These are phyloP conservation scores for Periphyllus acericola DNA, from an alignment of 2,888 invertebrate species.

Conservation along the genomic window DNA sequence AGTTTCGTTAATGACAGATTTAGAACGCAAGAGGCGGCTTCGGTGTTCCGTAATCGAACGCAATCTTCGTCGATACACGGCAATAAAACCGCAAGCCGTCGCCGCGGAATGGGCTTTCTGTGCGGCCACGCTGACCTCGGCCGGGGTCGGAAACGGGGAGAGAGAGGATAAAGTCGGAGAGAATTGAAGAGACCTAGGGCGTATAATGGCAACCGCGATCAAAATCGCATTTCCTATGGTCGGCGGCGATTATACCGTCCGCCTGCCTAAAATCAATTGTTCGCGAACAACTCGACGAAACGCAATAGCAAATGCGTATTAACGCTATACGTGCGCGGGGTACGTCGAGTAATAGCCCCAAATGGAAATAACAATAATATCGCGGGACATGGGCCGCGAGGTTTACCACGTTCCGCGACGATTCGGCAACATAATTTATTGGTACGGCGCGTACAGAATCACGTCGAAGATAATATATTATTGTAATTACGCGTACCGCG, in stretches of 20 bases:
- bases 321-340: not conserved
- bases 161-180: too few species aligned
- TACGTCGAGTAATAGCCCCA: too few species aligned
- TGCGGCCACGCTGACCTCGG: constrained; percentile 3
- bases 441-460: too few species aligned
- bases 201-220: not conserved
- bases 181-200: not conserved
- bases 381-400: too few species aligned
- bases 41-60: not conserved
- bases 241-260: not conserved
- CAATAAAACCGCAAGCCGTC: not conserved
- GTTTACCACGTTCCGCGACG: too few species aligned
- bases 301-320: not conserved
- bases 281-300: not conserved
- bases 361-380: too few species aligned
- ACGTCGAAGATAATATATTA: too few species aligned
- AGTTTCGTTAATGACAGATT: constrained; percentile 20
- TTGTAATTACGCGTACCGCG: too few species aligned
- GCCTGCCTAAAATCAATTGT: not conserved
- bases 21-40: not conserved
- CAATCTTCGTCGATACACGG: not conserved
- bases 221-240: not conserved
- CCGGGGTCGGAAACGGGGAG: not conserved
- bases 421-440: too few species aligned
- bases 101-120: not conserved